A percentile compares a stretch with the other conserved stretches of the same genome.
Evolutionary conservation across 2,797 vertebrate species (phyloP).

Genomic region (Pangasius macronema): DNA sequence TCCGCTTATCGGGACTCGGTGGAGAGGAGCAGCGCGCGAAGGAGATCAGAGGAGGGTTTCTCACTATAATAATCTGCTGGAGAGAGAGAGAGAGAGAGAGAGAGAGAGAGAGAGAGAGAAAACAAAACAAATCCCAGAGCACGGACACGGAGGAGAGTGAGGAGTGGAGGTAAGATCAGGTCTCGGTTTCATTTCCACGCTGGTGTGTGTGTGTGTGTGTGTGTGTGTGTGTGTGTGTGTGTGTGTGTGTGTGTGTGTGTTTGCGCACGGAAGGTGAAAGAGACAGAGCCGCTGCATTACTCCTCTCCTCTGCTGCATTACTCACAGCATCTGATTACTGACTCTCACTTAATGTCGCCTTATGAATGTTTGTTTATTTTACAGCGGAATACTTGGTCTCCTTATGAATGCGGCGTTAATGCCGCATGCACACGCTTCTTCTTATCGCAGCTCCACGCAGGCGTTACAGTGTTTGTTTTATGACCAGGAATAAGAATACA

Average conservation of each 20-base stretch:
- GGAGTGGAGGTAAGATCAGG: conserved; percentile 12
- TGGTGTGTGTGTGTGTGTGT: background rate
- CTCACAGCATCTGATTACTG: background rate
- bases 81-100: background rate
- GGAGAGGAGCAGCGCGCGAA: background rate
- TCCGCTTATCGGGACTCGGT: background rate
- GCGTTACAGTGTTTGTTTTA: background rate
- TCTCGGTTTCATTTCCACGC: background rate
- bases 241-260: background rate
- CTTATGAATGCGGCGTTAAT: background rate
- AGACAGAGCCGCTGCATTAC: background rate
- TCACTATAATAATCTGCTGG: background rate
- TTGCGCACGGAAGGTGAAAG: background rate
- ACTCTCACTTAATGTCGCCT: background rate
- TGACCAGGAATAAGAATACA: background rate
- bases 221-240: background rate
- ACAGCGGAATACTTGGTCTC: too few relatives aligned
- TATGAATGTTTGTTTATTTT: too few relatives aligned
- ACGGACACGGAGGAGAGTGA: background rate
- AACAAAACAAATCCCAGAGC: background rate
- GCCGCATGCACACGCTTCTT: background rate
- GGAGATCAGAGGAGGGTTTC: background rate
- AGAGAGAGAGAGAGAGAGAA: background rate
- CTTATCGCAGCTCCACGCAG: background rate
- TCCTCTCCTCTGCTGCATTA: background rate